These are phyloP conservation scores for Sebastes trivittatus DNA, from an alignment of 2,797 vertebrate genomes.

Conservation along the genomic window DNA sequence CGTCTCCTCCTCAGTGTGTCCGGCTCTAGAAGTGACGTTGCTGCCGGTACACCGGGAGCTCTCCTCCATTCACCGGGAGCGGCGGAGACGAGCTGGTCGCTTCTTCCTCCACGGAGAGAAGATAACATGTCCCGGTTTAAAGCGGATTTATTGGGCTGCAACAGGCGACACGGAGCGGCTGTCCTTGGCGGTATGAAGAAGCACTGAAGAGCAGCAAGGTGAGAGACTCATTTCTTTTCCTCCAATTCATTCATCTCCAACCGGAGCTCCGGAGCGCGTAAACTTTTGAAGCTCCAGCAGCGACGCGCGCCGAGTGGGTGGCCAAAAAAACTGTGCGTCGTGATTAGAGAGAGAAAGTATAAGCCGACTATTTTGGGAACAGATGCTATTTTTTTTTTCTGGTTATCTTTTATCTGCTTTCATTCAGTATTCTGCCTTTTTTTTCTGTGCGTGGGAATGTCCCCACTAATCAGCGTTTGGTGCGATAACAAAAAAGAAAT, in stretches of 20 bases:
- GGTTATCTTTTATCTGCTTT: background rate
- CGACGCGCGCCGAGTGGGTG: constrained; percentile 44
- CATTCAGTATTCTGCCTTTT: background rate
- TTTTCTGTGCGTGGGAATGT: background rate
- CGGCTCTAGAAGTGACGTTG: constrained; percentile 37
- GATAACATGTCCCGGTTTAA: constrained; percentile 67
- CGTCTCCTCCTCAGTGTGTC: constrained; percentile 22
- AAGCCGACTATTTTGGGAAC: constrained; percentile 1
- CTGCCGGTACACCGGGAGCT: constrained; percentile 40
- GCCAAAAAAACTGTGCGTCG: constrained; percentile 20
- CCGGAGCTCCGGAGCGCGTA: constrained; percentile 35
- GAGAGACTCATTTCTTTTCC: constrained; percentile 42
- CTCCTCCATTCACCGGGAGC: constrained; percentile 66
- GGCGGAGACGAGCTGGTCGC: constrained; percentile 65
- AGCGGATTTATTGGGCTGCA: constrained; percentile 67
- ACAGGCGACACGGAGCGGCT: constrained; percentile 37
- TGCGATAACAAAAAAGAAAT: background rate
- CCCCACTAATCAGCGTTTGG: background rate
- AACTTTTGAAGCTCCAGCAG: constrained; percentile 62
- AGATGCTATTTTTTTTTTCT: background rate
- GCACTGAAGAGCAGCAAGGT: constrained; percentile 59
- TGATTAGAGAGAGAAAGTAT: constrained; percentile 7
- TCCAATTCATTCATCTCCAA: background rate
- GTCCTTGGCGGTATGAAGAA: constrained; percentile 41
- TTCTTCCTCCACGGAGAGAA: constrained; percentile 15